Conservation (phyloP, 2,888 invertebrate species). For the Drosophila leonis region DNA sequence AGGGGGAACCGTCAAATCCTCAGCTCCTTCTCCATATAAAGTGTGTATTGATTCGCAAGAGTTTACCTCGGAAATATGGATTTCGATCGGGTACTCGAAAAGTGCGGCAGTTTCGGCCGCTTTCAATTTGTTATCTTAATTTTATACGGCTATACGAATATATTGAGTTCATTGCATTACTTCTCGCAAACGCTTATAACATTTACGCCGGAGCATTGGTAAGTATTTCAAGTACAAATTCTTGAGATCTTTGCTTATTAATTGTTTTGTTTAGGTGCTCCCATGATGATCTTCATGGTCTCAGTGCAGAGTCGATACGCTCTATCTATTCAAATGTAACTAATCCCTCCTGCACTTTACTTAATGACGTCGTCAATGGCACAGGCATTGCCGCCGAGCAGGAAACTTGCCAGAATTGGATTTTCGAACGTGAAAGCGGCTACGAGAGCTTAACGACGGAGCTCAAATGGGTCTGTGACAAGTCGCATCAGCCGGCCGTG, state of each 20-base stretch:
- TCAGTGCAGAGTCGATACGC: slow-evolving; percentile 67
- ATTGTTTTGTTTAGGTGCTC: slow-evolving; percentile 71
- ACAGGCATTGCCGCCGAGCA: slow-evolving; percentile 61
- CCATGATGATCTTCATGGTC: slow-evolving; percentile 70
- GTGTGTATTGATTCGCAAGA: neutral
- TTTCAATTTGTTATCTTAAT: slow-evolving; percentile 86
- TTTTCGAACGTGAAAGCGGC: slow-evolving; percentile 86
- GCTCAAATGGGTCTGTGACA: slow-evolving; percentile 87
- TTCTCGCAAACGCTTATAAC: slow-evolving; percentile 88
- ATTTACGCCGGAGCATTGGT: slow-evolving; percentile 86
- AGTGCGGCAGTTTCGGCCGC: slow-evolving; percentile 86
- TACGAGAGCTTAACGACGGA: slow-evolving; percentile 88
- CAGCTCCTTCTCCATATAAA: slow-evolving; percentile 15
- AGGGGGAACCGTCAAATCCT: slow-evolving; percentile 5
- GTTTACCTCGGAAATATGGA: slow-evolving; percentile 76
- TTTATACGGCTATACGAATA: slow-evolving; percentile 86
- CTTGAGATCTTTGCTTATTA: slow-evolving; percentile 3
- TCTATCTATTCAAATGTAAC: slow-evolving; percentile 69
- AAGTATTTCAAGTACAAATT: neutral
- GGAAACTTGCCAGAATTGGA: slow-evolving; percentile 86
- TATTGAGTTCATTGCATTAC: slow-evolving; percentile 87
- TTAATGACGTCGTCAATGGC: slow-evolving; percentile 56
- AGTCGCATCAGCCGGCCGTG: slow-evolving; percentile 87
- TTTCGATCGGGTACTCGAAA: slow-evolving; percentile 86
- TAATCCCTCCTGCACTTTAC: slow-evolving; percentile 50